A percentile compares a stretch with the other conserved stretches of the same genome.
These are phyloP conservation scores for Aleadryas rufinucha DNA, from an alignment of 2,113 vertebrate genomes.

Conservation along the genomic window DNA sequence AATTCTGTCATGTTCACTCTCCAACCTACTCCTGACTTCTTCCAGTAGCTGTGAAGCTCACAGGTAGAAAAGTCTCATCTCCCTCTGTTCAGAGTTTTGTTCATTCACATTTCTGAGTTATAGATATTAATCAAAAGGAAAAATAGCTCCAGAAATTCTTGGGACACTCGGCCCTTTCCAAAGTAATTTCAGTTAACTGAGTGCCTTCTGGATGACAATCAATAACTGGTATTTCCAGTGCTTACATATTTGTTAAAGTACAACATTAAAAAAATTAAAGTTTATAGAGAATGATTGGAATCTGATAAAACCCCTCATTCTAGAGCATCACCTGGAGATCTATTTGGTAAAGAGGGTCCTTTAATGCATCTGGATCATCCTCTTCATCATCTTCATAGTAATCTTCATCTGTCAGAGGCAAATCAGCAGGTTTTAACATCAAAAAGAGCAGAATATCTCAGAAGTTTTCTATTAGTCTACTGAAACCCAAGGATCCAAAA, in stretches of 20 bases:
- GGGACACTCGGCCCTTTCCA: not conserved
- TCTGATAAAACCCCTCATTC: not conserved
- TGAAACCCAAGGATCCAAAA: not conserved
- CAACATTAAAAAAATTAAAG: not conserved
- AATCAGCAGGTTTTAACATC: not conserved
- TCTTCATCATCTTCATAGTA: constrained; percentile 98
- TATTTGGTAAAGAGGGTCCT: constrained; percentile 96
- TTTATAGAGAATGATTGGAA: not conserved
- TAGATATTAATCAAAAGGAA: not conserved
- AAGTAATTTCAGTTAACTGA: not conserved
- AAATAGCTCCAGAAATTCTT: not conserved
- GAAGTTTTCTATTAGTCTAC: not conserved
- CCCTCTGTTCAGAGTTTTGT: not conserved
- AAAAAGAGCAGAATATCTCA: not conserved
- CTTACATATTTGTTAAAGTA: not conserved
- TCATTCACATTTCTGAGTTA: not conserved
- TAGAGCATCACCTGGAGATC: constrained; percentile 84
- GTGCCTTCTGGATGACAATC: not conserved
- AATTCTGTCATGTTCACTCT: not conserved
- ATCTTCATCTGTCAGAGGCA: constrained; percentile 86
- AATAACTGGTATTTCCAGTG: not conserved
- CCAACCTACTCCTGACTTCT: not conserved
- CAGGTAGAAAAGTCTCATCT: not conserved
- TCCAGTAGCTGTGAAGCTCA: not conserved
- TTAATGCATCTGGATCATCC: constrained; percentile 94